A percentile compares a stretch with the other conserved stretches of the same genome.
These are phyloP conservation scores for Porites lutea DNA, from an alignment of 64 coral and sea anemone species.

Conservation along the genomic window DNA sequence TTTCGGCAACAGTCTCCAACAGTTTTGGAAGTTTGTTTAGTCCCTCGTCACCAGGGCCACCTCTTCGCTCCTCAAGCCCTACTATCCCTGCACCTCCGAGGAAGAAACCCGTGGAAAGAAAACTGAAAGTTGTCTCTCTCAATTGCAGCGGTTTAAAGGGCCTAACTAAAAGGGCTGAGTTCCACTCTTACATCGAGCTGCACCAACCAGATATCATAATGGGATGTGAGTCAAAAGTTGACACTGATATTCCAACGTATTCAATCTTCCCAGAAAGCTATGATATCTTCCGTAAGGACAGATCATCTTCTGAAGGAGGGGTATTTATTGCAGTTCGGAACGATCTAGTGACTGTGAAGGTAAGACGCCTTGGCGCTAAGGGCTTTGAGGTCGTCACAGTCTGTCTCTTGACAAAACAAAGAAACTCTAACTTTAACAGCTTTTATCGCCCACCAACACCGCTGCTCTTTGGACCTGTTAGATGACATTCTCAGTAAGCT, in stretches of 20 bases:
- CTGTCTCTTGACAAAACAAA: neutral
- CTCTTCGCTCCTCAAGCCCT: neutral
- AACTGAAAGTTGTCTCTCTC: conserved; percentile 13
- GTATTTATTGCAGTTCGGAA: conserved; percentile 37
- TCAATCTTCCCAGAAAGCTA: conserved; percentile 18
- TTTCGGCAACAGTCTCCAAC: neutral
- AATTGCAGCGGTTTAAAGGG: conserved; percentile 36
- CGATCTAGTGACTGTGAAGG: conserved; percentile 15
- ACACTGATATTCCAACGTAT: conserved; percentile 5
- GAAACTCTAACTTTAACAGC: neutral
- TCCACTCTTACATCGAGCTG: conserved; percentile 1
- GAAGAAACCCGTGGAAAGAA: neutral
- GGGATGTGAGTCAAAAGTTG: conserved; percentile 26
- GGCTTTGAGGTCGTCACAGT: neutral
- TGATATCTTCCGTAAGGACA: conserved; percentile 29
- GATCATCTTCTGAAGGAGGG: conserved; percentile 1
- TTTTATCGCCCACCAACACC: neutral
- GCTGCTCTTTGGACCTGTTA: neutral
- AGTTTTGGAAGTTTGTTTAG: neutral
- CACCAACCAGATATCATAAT: conserved; percentile 49
- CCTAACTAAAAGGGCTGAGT: neutral
- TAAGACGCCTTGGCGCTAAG: neutral
- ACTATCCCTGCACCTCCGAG: neutral
- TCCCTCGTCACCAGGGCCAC: neutral
- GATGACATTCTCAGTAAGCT: neutral